Evolutionary conservation across 1,140 invertebrate genomes (phyloP).

Genomic region (Drosophila willistoni): DNA sequence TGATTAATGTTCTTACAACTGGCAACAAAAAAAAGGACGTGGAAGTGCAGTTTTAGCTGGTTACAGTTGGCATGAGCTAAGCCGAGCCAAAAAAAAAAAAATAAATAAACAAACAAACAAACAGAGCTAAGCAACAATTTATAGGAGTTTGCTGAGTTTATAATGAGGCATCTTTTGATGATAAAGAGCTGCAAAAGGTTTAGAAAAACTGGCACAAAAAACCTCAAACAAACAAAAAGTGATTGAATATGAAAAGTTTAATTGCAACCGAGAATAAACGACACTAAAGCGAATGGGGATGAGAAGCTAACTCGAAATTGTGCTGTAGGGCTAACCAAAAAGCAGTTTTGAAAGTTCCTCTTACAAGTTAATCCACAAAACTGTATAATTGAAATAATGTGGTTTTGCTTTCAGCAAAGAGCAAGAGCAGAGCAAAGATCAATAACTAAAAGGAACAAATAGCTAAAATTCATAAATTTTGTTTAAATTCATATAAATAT

Average conservation of each 20-base stretch:
- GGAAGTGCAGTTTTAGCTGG: slow-evolving; percentile 1
- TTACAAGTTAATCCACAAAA: background rate
- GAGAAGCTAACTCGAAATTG: background rate
- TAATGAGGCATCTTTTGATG: slow-evolving; percentile 15
- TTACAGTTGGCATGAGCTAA: slow-evolving; percentile 34
- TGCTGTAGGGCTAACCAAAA: background rate
- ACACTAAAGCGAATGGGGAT: background rate
- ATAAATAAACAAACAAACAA: background rate
- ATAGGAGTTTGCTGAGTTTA: slow-evolving; percentile 2
- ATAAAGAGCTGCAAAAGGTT: slow-evolving; percentile 10
- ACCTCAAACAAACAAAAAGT: background rate
- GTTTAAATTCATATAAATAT: too few relatives aligned
- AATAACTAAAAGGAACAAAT: too few relatives aligned
- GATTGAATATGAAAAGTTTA: slow-evolving; percentile 10
- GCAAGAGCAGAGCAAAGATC: too few relatives aligned
- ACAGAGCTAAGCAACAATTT: slow-evolving; percentile 44
- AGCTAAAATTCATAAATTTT: too few relatives aligned
- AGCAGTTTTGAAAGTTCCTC: background rate
- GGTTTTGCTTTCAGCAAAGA: too few relatives aligned
- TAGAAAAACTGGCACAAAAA: slow-evolving; percentile 11
- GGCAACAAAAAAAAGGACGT: background rate
- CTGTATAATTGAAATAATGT: too few relatives aligned
- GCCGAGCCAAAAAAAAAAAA: background rate
- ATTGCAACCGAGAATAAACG: background rate
- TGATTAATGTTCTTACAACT: slow-evolving; percentile 57